A percentile compares a stretch with the other conserved stretches of the same genome.
phyloP scores from a whole-genome alignment of 1,140 invertebrate genomes.

The Scaptomyza graminum region DNA sequence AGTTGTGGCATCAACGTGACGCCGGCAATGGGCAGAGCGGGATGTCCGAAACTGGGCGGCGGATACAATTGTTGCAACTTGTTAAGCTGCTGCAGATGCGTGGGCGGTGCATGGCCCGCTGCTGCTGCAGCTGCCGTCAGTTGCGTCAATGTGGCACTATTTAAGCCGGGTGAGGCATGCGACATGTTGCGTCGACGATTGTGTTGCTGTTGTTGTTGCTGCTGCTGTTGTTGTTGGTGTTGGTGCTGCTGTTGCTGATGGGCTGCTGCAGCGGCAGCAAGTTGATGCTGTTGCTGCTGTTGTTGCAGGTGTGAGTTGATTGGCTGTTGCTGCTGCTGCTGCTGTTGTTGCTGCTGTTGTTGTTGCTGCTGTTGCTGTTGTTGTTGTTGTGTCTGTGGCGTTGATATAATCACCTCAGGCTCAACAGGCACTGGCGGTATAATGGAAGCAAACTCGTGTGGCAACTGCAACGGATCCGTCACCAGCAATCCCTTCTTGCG shows the following conservation, averaged over 20 bases:
- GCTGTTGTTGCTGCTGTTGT: conserved; percentile 34
- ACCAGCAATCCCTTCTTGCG: conserved; percentile 77
- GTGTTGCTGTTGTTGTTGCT: conserved; percentile 58
- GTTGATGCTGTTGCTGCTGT: conserved; percentile 40
- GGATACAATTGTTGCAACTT: conserved; percentile 79
- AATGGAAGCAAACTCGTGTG: conserved; percentile 68
- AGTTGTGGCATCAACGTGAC: conserved; percentile 80
- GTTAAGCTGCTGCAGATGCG: conserved; percentile 77
- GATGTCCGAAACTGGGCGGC: conserved; percentile 76
- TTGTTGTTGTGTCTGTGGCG: conserved; percentile 51
- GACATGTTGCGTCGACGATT: conserved; percentile 47
- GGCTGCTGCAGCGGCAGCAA: conserved; percentile 38
- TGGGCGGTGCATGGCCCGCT: conserved; percentile 46
- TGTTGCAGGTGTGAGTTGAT: conserved; percentile 28
- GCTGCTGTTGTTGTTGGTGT: conserved; percentile 45
- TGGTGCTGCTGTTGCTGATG: conserved; percentile 33
- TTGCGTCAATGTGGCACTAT: conserved; percentile 52
- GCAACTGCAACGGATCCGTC: conserved; percentile 65
- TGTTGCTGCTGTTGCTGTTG: conserved; percentile 52
- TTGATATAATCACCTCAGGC: conserved; percentile 73
- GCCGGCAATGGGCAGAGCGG: conserved; percentile 72
- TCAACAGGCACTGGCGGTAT: conserved; percentile 77
- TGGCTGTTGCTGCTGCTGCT: conserved; percentile 35
- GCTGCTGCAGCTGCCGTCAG: conserved; percentile 41
- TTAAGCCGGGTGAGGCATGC: conserved; percentile 40